These are phyloP conservation scores for Cossypha polioptera DNA, from an alignment of 2,797 vertebrate species.

Conservation along the genomic window DNA sequence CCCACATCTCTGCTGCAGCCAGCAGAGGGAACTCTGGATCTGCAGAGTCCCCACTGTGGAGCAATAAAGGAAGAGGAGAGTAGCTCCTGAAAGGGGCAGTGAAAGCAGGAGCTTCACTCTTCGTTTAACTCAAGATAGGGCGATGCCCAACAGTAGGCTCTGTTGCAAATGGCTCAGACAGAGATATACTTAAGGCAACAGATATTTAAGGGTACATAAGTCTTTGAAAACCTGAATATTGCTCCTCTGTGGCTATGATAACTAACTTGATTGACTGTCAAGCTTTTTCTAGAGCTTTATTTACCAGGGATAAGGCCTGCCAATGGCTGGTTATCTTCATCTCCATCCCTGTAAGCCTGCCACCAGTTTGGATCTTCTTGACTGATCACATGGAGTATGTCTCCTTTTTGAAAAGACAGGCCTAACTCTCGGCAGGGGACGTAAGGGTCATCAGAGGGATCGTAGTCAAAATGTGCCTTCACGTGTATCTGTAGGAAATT, in stretches of 20 bases:
- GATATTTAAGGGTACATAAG: not conserved
- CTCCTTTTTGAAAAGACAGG: constrained; percentile 96
- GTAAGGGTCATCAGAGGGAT: constrained; percentile 96
- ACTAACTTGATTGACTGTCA: not conserved
- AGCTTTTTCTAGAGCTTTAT: not conserved
- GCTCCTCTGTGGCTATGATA: not conserved
- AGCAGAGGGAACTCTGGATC: constrained; percentile 41
- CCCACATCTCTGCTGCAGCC: not conserved
- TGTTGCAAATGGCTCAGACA: not conserved
- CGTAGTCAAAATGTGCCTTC: constrained; percentile 95
- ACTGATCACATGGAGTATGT: constrained; percentile 97
- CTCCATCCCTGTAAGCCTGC: constrained; percentile 98
- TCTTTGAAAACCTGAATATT: not conserved
- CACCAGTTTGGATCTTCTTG: constrained; percentile 99
- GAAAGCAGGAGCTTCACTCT: not conserved
- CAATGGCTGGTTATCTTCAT: constrained; percentile 95
- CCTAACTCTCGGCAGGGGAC: constrained; percentile 96
- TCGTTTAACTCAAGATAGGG: fast-evolving
- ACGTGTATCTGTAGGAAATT: constrained; percentile 87
- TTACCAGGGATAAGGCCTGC: constrained; percentile 95
- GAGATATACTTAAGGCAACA: not conserved
- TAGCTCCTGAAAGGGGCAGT: not conserved
- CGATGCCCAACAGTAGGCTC: not conserved
- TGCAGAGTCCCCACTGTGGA: not conserved
- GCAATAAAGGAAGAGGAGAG: not conserved